Evolutionary conservation across 1,140 invertebrate species (phyloP), one percentile per base, ranked within the genome.

Genomic region (Orussus abietinus): DNA sequence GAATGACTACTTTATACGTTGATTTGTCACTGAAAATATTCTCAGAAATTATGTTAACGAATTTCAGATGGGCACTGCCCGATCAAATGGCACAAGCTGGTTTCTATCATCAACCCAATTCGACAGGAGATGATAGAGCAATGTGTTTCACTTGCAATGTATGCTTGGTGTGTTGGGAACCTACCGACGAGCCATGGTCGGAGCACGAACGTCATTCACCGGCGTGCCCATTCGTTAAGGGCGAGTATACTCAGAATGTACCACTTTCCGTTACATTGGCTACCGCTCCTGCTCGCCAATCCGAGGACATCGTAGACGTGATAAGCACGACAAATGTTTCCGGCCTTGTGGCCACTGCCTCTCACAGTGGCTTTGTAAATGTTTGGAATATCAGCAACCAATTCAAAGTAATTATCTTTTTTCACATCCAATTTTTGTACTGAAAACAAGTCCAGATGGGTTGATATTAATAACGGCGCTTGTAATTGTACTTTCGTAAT

Each of bases 111-210:
- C 89, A 94, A 59, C 92, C 92, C 1, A 92, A 89, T 43, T 77
- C 85, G 5, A 83, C 81, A 14, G 90, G 90, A 3, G 90, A 94
- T 63, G 93, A 96, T 68, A 76, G 92, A 44, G 91, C 91, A 1
- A 91, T 96, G 85, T 96, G 93, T 64, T 96, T 96, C 64, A 92
- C 88, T 0, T 96, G 93, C 67, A 89, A 85, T 54, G 88, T 95
- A 3, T 94, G 90, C 59, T 76, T 96, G 3, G 90, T 96, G 1
- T 93, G 88, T 72, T 96, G 93, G 93, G 93, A 96, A 70, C 89
- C 91, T 42, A 92, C 89, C 0, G 92, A 96, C 74, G 92, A 96
- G 68, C 93, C 92, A 1, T 96, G 90, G 90, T 92, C 92, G 50
- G 92, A 96, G 65, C 92, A 96, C 60, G 92, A 94, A 68, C 76